Percentiles rank a stretch among this genome's conserved stretches.
Evolutionary conservation across 2,888 invertebrate species (phyloP).

Genomic region (Cosmorhoe ocellata): DNA sequence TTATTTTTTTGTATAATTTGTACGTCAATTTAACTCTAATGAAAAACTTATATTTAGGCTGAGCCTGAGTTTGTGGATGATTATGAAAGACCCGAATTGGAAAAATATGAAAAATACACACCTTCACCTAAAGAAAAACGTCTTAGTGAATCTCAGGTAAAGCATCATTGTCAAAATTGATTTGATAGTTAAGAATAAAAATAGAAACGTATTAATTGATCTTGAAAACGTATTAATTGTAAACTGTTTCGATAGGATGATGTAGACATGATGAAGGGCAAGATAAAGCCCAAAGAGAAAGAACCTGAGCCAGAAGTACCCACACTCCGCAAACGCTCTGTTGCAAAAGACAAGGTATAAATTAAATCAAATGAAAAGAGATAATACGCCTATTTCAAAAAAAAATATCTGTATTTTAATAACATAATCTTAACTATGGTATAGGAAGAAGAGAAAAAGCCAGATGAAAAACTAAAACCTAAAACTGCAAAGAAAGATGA

Average conservation of each 20-base stretch:
- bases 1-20: no score
- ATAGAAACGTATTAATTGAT: neutral
- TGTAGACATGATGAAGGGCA: slow-evolving; percentile 71
- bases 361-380: neutral
- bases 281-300: slow-evolving; percentile 74
- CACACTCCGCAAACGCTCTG: slow-evolving; percentile 67
- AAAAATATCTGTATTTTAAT: neutral
- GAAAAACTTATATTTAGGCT: slow-evolving; percentile 53
- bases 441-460: slow-evolving; percentile 72
- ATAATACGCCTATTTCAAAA: no score
- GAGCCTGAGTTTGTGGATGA: slow-evolving; percentile 83
- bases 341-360: slow-evolving; percentile 72
- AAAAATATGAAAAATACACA: slow-evolving; percentile 84
- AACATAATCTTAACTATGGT: slow-evolving; percentile 14
- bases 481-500: slow-evolving; percentile 68
- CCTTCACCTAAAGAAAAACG: slow-evolving; percentile 72
- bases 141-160: slow-evolving; percentile 67
- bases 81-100: slow-evolving; percentile 87
- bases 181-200: neutral
- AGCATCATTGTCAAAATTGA: neutral
- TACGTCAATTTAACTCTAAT: no score
- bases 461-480: slow-evolving; percentile 74
- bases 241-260: slow-evolving; percentile 62
- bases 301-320: slow-evolving; percentile 72
- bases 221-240: neutral